Evolutionary conservation across 1,140 invertebrate species (phyloP).

Genomic region (Schlechtendalia chinensis): DNA sequence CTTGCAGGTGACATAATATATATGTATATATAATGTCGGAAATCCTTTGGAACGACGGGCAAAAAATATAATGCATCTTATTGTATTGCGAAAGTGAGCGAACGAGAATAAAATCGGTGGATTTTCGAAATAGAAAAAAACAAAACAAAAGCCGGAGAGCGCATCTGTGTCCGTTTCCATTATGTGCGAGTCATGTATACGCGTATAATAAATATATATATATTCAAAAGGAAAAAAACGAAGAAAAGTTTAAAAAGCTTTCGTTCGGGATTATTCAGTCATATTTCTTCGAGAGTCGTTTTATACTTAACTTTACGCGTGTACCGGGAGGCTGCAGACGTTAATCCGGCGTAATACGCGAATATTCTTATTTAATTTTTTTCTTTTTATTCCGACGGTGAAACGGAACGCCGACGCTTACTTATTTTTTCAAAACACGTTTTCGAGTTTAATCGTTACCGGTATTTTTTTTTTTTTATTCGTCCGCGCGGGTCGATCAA

Average conservation of each 20-base stretch:
- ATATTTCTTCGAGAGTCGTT: conserved; percentile 39
- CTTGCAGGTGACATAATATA: conserved; percentile 29
- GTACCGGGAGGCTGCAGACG: not conserved
- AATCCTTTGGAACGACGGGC: conserved; percentile 20
- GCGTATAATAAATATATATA: not conserved
- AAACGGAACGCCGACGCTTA: too few relatives aligned
- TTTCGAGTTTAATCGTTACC: too few relatives aligned
- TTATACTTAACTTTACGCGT: conserved; percentile 36
- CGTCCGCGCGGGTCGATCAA: too few relatives aligned
- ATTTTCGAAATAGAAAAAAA: not conserved
- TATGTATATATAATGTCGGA: conserved; percentile 1
- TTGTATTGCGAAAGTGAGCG: conserved; percentile 15
- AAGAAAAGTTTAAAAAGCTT: conserved; percentile 44
- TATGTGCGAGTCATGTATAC: not conserved
- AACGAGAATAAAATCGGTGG: not conserved
- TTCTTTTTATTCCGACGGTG: too few relatives aligned
- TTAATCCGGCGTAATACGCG: conserved; percentile 19
- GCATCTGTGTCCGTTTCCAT: conserved; percentile 44
- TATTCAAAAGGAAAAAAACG: too few relatives aligned
- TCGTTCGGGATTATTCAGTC: conserved; percentile 40
- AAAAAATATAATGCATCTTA: conserved; percentile 13
- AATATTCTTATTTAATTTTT: not conserved
- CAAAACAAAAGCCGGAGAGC: conserved; percentile 21
- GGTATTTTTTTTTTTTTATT: too few relatives aligned
- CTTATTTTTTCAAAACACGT: too few relatives aligned